phyloP scores from a whole-genome alignment of 2,888 invertebrate genomes.

The Limenitis arthemis region DNA sequence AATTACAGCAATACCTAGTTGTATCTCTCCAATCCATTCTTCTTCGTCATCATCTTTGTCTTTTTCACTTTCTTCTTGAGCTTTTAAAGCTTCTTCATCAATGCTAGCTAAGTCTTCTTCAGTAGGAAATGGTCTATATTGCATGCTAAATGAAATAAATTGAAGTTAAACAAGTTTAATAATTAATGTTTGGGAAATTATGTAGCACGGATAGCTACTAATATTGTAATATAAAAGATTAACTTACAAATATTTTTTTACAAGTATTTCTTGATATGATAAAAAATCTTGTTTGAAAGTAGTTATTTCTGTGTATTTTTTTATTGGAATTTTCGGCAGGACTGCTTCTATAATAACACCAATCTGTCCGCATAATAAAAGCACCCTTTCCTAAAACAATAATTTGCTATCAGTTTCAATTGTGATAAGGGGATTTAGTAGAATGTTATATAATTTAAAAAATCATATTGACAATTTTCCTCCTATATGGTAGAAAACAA shows the following conservation, averaged over 20 bases:
- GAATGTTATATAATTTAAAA: no score
- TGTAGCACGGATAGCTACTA: not conserved
- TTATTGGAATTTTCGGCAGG: conserved; percentile 39
- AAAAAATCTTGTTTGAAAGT: conserved; percentile 55
- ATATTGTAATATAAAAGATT: not conserved
- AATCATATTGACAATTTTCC: no score
- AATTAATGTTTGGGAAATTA: not conserved
- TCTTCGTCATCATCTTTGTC: conserved; percentile 65
- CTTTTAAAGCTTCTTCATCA: conserved; percentile 71
- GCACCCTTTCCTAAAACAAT: conserved; percentile 42
- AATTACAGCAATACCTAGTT: conserved; percentile 65
- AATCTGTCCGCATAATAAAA: conserved; percentile 56
- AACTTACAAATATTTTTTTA: conserved; percentile 62
- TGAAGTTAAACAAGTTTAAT: not conserved
- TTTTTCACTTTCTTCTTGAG: conserved; percentile 39
- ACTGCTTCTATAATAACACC: conserved; percentile 58
- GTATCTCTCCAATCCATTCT: conserved; percentile 68
- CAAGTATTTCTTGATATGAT: conserved; percentile 47
- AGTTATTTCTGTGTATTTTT: conserved; percentile 47
- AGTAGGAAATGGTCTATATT: conserved; percentile 53
- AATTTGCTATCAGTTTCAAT: not conserved
- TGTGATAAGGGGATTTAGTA: no score
- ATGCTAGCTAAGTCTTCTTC: conserved; percentile 65
- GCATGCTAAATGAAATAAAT: conserved; percentile 40
- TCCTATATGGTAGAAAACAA: no score